Conservation (phyloP, 2,797 vertebrate genomes). For the Smutsia gigantea region DNA sequence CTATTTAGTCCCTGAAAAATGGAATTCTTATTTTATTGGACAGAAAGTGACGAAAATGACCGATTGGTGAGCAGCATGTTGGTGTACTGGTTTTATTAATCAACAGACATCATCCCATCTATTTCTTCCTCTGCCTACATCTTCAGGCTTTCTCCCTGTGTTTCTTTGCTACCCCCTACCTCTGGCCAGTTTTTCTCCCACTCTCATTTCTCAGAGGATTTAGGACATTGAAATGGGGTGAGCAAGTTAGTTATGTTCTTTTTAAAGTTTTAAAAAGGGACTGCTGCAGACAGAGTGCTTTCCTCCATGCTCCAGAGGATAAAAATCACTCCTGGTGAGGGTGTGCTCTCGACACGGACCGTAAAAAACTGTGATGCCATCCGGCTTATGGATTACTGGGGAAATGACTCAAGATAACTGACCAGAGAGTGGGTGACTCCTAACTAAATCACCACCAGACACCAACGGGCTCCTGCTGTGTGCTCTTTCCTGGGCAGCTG, state of each 20-base stretch:
- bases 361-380: constrained; percentile 56
- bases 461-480: not conserved
- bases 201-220: not conserved
- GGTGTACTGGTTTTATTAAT: not conserved
- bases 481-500: not conserved
- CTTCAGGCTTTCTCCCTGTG: not conserved
- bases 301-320: not conserved
- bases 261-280: constrained; percentile 48
- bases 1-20: not conserved
- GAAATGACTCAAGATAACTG: constrained; percentile 68
- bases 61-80: not conserved
- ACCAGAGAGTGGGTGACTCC: constrained; percentile 47
- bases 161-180: not conserved
- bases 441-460: constrained; percentile 60
- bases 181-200: not conserved
- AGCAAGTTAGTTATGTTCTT: constrained; percentile 43
- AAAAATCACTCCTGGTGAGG: not conserved
- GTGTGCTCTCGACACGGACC: not conserved
- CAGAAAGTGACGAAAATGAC: not conserved
- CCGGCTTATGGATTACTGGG: constrained; percentile 21
- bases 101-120: not conserved
- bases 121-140: not conserved
- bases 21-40: not conserved
- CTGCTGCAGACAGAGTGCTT: constrained; percentile 40
- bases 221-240: not conserved